Percentiles rank a stretch among this genome's conserved stretches.
Conservation (phyloP, 2,888 invertebrate genomes). For the Drosophila ezoana region DNA sequence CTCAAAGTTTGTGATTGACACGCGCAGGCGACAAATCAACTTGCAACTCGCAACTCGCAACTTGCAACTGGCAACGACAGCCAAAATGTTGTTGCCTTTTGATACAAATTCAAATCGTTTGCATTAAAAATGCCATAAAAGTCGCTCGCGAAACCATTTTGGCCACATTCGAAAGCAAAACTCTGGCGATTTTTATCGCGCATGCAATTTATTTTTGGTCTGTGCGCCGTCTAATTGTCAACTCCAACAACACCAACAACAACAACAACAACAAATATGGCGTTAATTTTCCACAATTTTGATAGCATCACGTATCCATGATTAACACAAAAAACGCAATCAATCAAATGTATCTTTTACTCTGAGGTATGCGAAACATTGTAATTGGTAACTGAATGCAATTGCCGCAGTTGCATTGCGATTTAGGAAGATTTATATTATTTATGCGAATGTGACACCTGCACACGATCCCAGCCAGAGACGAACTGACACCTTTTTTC, state of each 20-base stretch:
- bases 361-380: conserved; percentile 68
- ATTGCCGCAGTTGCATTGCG: conserved; percentile 34
- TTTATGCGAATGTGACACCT: conserved; percentile 55
- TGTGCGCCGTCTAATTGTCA: conserved; percentile 49
- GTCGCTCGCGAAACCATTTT: conserved; percentile 51
- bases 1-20: conserved; percentile 63
- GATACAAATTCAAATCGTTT: conserved; percentile 79
- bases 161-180: conserved; percentile 55
- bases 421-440: conserved; percentile 65
- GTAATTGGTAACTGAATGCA: conserved; percentile 70
- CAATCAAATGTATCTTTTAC: conserved; percentile 75
- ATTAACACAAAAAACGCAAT: conserved; percentile 72
- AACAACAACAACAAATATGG: conserved; percentile 69
- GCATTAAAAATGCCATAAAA: conserved; percentile 71
- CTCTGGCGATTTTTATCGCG: conserved; percentile 54
- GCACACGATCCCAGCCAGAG: conserved; percentile 25
- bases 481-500: conserved; percentile 49
- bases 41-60: conserved; percentile 41
- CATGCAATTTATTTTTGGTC: conserved; percentile 69
- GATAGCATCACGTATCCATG: conserved; percentile 79
- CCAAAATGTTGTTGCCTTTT: conserved; percentile 31
- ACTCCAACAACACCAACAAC: conserved; percentile 18
- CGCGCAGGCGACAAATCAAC: conserved; percentile 79
- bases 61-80: conserved; percentile 26
- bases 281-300: conserved; percentile 79